Base-by-base conservation (phyloP, 2,797 vertebrate species). In the Chaunax sp. region DNA sequence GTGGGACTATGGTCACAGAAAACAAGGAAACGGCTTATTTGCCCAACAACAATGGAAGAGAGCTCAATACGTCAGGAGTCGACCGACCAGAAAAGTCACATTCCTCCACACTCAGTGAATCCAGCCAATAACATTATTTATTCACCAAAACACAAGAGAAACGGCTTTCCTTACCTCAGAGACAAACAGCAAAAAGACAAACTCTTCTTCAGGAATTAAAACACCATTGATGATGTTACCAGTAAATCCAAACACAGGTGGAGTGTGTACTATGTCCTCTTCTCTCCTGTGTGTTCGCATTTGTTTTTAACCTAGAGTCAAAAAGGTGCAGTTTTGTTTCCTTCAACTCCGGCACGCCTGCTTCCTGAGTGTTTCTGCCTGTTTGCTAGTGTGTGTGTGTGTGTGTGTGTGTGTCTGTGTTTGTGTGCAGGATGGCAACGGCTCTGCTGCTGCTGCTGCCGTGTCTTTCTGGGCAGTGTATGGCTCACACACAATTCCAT, bases 401-500 rank as follows among this genome's bases (percentile, higher is more conserved):
- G 28, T 12, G 47, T 18, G 47, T 33, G 14, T 23, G 23, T 62
- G 49, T 51, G 37, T 44, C 38, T 50, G 53, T 25, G 55, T 52
- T 19, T 47, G 44, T 49, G 72, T 64, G 69, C 43, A 46, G 41
- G 69, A 55, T 81, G 80, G 72, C 81, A 68, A 52, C 38, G 49
- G 41, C 70, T 84, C 67, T 69, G 64, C 47, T 73, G 52, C 66
- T 69, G 76, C 64, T 7, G n/a, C n/a, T 35, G 3, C 3, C 9
- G 40, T 77, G 73, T 78, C 72, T 75, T 55, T 87, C 84, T 81
- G 81, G 82, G 78, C 61, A 80, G 89, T 87, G 83, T 69, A 76
- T 73, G 75, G 82, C 89, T 92, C 83, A 86, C 77, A 84, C 85
- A 88, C 85, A 81, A 78, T 66, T 83, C 75, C 70, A 72, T 90